These are phyloP conservation scores for Marmota flaviventris DNA, from an alignment of 2,113 vertebrate genomes.

Conservation along the genomic window DNA sequence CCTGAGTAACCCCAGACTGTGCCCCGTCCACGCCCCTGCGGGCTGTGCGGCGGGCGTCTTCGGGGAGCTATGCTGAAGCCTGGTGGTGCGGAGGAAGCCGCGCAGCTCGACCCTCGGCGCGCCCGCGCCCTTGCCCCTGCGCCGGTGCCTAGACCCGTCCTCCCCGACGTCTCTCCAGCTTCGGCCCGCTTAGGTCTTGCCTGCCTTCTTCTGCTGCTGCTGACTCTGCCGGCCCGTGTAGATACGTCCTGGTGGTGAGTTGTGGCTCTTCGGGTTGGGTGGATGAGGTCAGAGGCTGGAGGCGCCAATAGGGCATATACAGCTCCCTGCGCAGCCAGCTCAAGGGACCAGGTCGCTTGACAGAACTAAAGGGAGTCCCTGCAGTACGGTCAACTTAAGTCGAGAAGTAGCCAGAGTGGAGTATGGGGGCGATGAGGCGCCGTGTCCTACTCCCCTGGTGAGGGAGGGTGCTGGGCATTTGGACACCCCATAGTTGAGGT, in stretches of 20 bases:
- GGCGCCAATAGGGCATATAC: not conserved
- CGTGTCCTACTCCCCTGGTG: not conserved
- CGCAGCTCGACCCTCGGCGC: constrained; percentile 70
- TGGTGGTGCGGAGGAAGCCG: constrained; percentile 86
- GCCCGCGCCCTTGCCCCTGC: constrained; percentile 1
- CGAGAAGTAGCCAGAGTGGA: not conserved
- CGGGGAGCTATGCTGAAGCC: constrained; percentile 88
- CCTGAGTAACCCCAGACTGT: constrained; percentile 55
- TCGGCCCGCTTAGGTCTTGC: constrained; percentile 85
- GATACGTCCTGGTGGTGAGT: constrained; percentile 98
- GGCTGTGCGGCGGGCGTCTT: constrained; percentile 69
- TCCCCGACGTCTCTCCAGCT: constrained; percentile 85
- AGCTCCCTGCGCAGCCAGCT: not conserved
- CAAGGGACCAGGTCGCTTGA: not conserved
- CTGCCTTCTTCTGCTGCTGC: constrained; percentile 89
- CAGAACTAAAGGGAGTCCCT: not conserved
- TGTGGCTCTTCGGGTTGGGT: constrained; percentile 10
- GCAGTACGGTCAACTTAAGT: not conserved
- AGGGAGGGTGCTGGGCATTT: not conserved
- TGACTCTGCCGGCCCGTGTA: constrained; percentile 94
- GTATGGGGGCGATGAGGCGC: not conserved
- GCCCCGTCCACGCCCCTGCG: constrained; percentile 64
- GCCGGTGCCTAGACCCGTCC: constrained; percentile 52
- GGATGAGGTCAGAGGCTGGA: not conserved
- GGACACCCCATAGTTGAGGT: no score